Base-by-base conservation (phyloP, 2,113 vertebrate species). In the Balaeniceps rex region DNA sequence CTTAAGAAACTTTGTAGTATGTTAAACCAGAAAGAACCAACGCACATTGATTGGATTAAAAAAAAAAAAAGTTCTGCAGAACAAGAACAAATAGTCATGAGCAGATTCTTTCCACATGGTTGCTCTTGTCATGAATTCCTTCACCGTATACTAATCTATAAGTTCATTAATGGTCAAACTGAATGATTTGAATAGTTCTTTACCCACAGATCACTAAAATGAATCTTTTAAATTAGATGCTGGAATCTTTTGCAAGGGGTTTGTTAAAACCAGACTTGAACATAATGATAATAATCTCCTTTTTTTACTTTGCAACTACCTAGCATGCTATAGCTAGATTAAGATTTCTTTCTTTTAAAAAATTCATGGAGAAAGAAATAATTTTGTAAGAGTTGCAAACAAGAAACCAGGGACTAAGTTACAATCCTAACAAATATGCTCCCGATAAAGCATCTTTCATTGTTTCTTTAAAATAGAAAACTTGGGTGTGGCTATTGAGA, bases 101-200 rank as follows among this genome's bases (percentile, higher is more conserved):
- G 63, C 57, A 90, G 70, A 96, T 94, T 96, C 80, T 88, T 96
- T 97, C 70, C 58, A 82, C 91, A 34, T 95, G 88, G 79, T 79
- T 96, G 79, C 83, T 88, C 63, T 94, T 95, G 51, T 93, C 88
- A 87, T 76, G 72, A 74, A 89, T 93, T 96, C 93, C 84, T 93
- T 77, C 60, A 44, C 83, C 2, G 4, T 90, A 68, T 61, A 58
- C 90, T 93, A 96, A 88, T 36, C 79, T 97, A 57, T 87, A 92
- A 95, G 33, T 92, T 77, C 82, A 82, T 91, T 90, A 96, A 96
- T 94, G 93, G 79, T 94, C 86, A 90, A 88, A 66, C 31, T 65
- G 85, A 92, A 75, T 94, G 2, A 82, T 96, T 77, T 82, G 82
- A 97, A 89, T 89, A 87, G 47, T 90, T 92, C 31, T 94, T 83